These are phyloP conservation scores for Prolemur simus DNA, from an alignment of 2,113 vertebrate species.

Conservation along the genomic window DNA sequence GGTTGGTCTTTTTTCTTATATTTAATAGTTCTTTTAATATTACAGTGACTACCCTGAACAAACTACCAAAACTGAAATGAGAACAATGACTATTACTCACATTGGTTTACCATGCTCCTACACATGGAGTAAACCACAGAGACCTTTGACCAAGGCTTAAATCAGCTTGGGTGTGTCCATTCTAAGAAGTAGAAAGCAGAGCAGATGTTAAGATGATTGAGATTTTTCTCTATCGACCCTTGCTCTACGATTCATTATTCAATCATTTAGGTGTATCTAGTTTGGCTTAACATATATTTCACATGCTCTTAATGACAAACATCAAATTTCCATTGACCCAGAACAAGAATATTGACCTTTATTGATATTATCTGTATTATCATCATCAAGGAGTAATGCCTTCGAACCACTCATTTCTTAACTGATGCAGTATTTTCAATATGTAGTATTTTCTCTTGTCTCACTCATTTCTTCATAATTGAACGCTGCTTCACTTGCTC, in stretches of 20 bases:
- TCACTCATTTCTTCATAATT: background rate
- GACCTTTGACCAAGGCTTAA: rapidly evolving
- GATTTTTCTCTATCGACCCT: no score
- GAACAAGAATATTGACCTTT: background rate
- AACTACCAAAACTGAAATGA: background rate
- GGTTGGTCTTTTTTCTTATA: background rate
- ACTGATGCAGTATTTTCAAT: background rate
- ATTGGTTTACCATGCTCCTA: rapidly evolving
- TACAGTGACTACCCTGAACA: background rate
- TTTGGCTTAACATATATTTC: background rate
- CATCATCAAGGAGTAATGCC: background rate
- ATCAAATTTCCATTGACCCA: background rate
- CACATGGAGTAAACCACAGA: rapidly evolving
- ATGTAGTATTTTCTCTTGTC: background rate
- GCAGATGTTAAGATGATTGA: background rate
- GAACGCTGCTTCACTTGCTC: background rate
- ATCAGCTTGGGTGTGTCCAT: no score
- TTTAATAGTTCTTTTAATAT: background rate
- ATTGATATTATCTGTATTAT: background rate
- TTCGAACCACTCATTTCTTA: background rate
- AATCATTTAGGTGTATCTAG: background rate
- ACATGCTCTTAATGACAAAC: background rate
- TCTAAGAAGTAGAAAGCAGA: background rate
- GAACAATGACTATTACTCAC: background rate
- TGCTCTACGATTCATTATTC: background rate